Base-by-base conservation (phyloP, 2,113 vertebrate species). In the Ceyx melanurus region DNA sequence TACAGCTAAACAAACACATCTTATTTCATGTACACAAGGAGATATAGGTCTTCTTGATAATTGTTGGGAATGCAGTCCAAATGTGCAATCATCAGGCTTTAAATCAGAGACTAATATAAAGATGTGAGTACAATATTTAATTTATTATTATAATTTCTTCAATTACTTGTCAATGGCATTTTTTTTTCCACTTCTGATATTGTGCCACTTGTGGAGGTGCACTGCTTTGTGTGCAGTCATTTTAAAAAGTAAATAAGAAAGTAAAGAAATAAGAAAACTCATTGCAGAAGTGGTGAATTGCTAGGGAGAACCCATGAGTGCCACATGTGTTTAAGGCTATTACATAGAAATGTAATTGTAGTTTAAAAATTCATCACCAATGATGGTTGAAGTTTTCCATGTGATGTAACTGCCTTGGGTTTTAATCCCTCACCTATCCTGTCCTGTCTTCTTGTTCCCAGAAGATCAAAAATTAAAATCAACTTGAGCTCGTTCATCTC, bases 1-100 rank as follows among this genome's bases (percentile, higher is more conserved):
- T 95, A 81, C 22, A 68, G 91, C 88, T 94, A 97, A 56, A 90
- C 94, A 97, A 97, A 89, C 76, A 95, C 51, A 79, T 82, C 92
- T 92, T 43, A 83, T 87, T 95, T 95, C 75, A 89, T 75, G 37
- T 51, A 77, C 45, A 40, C 43, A 90, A 85, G 68, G 45, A 96
- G 87, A 95, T 89, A 88, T 72, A 93, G 31, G 45, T 46, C 86
- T 91, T 65, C 66, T 57, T 13, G 3, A 61, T 68, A 51, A 66
- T 62, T 86, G 58, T 56, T 90, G 75, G 76, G 87, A 94, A 88
- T 51, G 66, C 61, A 90, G 68, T 62, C 89, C 79, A 95, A 92
- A 68, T 96, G 81, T 90, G 82, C n/a, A 56, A 88, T 94, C 88
- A 94, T 65, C 92, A 90, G 54, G 76, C 76, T 95, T 91, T 94